These are phyloP conservation scores for Apamea crenata DNA, from an alignment of 2,888 invertebrate genomes.

Conservation along the genomic window DNA sequence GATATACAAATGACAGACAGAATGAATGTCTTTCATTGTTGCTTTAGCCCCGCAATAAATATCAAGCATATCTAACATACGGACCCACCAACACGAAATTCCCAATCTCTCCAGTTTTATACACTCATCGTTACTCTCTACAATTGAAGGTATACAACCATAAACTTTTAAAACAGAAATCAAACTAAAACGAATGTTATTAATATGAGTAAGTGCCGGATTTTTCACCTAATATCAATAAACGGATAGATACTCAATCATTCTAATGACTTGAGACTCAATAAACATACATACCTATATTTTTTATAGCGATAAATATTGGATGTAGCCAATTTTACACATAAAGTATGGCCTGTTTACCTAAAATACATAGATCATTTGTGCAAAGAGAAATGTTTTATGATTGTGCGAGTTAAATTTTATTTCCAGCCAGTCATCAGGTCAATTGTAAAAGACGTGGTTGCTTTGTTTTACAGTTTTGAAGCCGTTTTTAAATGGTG, in stretches of 20 bases:
- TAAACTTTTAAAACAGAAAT: constrained; percentile 33
- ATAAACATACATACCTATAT: constrained; percentile 63
- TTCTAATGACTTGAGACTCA: constrained; percentile 42
- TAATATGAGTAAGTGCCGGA: constrained; percentile 32
- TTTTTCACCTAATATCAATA: constrained; percentile 50
- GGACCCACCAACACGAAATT: constrained; percentile 28
- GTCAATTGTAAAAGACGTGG: constrained; percentile 9
- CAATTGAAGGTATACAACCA: constrained; percentile 30
- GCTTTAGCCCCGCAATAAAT: not conserved
- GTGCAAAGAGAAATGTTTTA: constrained; percentile 34
- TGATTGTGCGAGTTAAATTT: constrained; percentile 27
- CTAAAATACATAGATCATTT: constrained; percentile 25
- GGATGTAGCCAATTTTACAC: constrained; percentile 37
- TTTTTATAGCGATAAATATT: constrained; percentile 36
- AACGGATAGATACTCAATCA: constrained; percentile 47
- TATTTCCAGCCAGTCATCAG: constrained; percentile 7
- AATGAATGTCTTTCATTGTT: too few species aligned
- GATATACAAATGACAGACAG: not conserved
- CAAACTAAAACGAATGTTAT: constrained; percentile 54
- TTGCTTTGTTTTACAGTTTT: not conserved
- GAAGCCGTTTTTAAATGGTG: not conserved
- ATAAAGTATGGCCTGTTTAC: constrained; percentile 42
- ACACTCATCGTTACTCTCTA: constrained; percentile 25
- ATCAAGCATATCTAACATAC: not conserved
- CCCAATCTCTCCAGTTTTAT: constrained; percentile 38